Base-by-base conservation (phyloP, 1,140 invertebrate genomes). In the Drosophila orena region DNA sequence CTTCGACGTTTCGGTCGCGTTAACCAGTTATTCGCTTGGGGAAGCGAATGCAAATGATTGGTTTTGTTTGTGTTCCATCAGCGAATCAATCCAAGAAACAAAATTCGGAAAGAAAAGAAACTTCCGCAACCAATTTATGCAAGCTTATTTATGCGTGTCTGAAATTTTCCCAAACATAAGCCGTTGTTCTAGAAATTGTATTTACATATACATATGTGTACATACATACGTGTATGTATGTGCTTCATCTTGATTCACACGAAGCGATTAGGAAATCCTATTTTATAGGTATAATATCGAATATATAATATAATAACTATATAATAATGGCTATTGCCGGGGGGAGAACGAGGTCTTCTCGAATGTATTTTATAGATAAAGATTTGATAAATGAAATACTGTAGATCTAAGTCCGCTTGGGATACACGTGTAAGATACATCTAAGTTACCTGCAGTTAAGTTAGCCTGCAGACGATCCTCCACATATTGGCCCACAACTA, bases 41-140 rank as follows among this genome's bases (percentile, higher is more conserved):
- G 83, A 86, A 86, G 83, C 88, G 88, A 88, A 86, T 86, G 83
- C 83, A 72, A 86, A 86, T 76, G 60, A 42, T 54, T 72, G 68
- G 56, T 50, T 83, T 83, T 81, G 61, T 59, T 72, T 61, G 61
- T 50, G 38, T 61, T 71, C 53, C 47, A 56, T 61, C 61, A 53
- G 85, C 71, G 50, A 64, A 71, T 50, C 56, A 37, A 54, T 44
- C 54, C 70, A 49, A 46, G 35, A 64, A 64, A 43, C 44, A 42
- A 62, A 49, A 43, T 20, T 52, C 49, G 49, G 49, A 69, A 54
- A 58, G 15, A 52, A 37, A 66, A 72, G 47, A 71, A 79, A 80
- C 84, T 89, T 89, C 84, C 79, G 83, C 84, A 73, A 88, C 65
- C 69, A 73, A 79, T 52, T 59, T 47, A 62, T 54, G 66, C 58